phyloP scores from a whole-genome alignment of 2,797 vertebrate genomes.

The Perodicticus potto region DNA sequence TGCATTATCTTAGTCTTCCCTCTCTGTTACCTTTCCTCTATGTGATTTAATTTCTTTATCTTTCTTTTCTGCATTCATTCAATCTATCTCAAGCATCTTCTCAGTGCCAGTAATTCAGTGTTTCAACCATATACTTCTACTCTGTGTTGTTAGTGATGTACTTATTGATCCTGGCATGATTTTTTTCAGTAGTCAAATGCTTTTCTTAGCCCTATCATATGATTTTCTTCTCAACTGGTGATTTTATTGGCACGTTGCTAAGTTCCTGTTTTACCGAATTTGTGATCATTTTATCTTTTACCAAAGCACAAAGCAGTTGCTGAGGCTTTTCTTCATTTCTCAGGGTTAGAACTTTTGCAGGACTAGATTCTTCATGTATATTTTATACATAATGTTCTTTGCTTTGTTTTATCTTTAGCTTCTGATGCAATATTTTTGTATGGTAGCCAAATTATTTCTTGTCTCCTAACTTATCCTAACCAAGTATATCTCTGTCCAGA shows the following conservation, averaged over 20 bases:
- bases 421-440: background rate
- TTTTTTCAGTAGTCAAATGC: background rate
- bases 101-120: background rate
- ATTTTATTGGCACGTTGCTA: background rate
- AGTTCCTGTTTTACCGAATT: background rate
- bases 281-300: background rate
- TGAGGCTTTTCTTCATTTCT: background rate
- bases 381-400: background rate
- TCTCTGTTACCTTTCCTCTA: background rate
- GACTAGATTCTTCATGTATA: background rate
- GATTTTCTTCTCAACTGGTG: background rate
- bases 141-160: background rate
- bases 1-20: background rate
- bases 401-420: background rate
- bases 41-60: background rate
- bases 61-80: background rate
- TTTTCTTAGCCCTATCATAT: background rate
- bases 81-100: background rate
- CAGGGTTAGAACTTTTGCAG: background rate
- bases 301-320: background rate
- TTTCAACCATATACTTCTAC: background rate
- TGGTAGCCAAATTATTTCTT: background rate
- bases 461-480: background rate
- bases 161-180: background rate
- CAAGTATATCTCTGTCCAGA: background rate